Conservation (phyloP, 2,113 vertebrate genomes). For the Ibidorhyncha struthersii region DNA sequence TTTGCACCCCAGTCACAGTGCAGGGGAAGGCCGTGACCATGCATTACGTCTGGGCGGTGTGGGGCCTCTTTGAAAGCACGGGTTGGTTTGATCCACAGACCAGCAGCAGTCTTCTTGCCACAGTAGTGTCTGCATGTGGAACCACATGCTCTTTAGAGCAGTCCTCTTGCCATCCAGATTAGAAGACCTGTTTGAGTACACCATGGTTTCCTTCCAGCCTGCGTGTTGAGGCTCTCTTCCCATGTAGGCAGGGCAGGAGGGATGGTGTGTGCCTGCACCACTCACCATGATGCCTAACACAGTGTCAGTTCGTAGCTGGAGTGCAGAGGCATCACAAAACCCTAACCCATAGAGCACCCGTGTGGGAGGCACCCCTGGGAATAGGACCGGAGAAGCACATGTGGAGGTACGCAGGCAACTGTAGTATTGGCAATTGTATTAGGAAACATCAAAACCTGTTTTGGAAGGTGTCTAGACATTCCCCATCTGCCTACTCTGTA, state of each 20-base stretch:
- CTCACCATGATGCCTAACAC: background rate
- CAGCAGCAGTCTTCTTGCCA: background rate
- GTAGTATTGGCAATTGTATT: background rate
- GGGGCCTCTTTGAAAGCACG: background rate
- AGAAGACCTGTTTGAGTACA: background rate
- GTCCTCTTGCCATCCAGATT: background rate
- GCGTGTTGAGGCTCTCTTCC: background rate
- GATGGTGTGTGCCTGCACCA: background rate
- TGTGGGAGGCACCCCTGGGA: background rate
- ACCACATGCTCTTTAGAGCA: background rate
- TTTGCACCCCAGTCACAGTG: background rate
- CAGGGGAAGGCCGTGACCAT: background rate
- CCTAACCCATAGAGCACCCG: background rate
- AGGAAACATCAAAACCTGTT: background rate
- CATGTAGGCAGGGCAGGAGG: background rate
- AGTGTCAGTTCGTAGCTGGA: background rate
- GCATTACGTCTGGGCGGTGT: background rate
- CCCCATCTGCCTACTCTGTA: background rate
- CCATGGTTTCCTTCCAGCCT: background rate
- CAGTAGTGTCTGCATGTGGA: background rate
- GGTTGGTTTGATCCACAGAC: background rate
- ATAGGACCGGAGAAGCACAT: background rate
- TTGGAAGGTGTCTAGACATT: background rate
- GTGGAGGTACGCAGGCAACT: background rate
- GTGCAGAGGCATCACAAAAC: background rate